Base-by-base conservation (phyloP, 2,888 invertebrate genomes). In the Latrodectus elegans region DNA sequence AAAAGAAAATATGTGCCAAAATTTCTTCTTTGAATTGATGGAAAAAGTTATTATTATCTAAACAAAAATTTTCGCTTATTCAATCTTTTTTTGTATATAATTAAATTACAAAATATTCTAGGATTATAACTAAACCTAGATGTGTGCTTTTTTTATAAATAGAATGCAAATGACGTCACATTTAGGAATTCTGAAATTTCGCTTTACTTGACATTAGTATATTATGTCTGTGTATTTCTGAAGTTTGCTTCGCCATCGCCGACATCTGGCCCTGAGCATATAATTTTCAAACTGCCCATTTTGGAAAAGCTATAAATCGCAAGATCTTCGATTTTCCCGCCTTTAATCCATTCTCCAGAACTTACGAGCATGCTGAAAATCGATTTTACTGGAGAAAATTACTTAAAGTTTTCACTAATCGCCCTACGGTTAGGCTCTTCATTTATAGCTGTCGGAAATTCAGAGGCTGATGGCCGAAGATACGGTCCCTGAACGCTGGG, bases 271-370 rank as follows among this genome's bases (percentile, higher is more conserved):
- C 60, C 2, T 6, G 11, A 22, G 26, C 26, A 75, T 55, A 75
- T n/a, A 73, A 10, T 22, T 60, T 60, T 17, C 75, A 15, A 60
- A 26, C 64, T 75, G 38, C 4, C 75, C 75, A 60, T 75, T 73
- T 26, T 14, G 60, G 75, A 38, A 49, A 22, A 15, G n/a, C 64
- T 22, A 75, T 75, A 75, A 75, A 75, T 75, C 53, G 75, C 17
- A 60, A 55, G 8, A 22, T 22, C 26, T 60, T 75, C 60, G 60
- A 75, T 60, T 75, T 75, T 60, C 64, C 75, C 60, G 75, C 75
- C 60, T 26, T 52, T 73, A 12, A 11, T 53, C 12, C 15, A 12
- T 17, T 26, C 11, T 68, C 67, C 17, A 12, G 17, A 38, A 17
- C 67, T 17, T 17, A n/a, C 12, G 17, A 17, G 11, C 67, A 22